phyloP scores from a whole-genome alignment of 2,113 vertebrate species.

The Cyprinus carpio region DNA sequence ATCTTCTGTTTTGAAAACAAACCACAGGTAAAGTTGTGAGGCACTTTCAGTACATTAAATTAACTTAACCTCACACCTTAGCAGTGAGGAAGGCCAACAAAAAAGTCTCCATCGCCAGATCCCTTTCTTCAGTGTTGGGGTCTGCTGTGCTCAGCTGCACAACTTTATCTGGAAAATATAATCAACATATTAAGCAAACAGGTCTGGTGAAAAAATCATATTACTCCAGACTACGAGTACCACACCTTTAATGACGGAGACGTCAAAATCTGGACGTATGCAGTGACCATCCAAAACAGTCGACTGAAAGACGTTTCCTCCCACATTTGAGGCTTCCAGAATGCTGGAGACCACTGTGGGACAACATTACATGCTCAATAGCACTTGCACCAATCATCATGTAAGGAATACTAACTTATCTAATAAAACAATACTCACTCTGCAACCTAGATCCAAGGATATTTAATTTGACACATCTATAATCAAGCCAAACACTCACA shows the following conservation, averaged over 20 bases:
- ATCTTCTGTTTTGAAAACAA: not conserved
- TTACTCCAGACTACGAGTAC: not conserved
- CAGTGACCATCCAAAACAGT: slow-evolving; percentile 79
- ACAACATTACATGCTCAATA: not conserved
- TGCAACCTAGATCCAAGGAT: not conserved
- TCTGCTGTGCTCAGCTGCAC: slow-evolving; percentile 54
- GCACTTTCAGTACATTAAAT: not conserved
- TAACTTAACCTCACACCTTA: slow-evolving; percentile 64
- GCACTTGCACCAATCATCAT: not conserved
- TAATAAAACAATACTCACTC: not conserved
- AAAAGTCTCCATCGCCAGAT: slow-evolving; percentile 69
- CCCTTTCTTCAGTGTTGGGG: slow-evolving; percentile 62
- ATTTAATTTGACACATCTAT: not conserved
- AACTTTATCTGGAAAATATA: not conserved
- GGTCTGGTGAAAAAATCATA: not conserved
- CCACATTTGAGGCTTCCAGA: slow-evolving; percentile 59
- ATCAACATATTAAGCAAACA: not conserved
- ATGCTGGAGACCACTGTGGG: slow-evolving; percentile 38
- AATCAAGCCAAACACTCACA: slow-evolving; percentile 55
- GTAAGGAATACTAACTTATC: not conserved
- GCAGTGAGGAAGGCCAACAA: slow-evolving; percentile 72
- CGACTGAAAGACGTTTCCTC: slow-evolving; percentile 80
- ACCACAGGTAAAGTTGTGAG: not conserved
- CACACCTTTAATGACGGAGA: slow-evolving; percentile 83
- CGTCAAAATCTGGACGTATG: slow-evolving; percentile 77